phyloP scores from a whole-genome alignment of 2,797 vertebrate species.

The Enteromius mattozi region DNA sequence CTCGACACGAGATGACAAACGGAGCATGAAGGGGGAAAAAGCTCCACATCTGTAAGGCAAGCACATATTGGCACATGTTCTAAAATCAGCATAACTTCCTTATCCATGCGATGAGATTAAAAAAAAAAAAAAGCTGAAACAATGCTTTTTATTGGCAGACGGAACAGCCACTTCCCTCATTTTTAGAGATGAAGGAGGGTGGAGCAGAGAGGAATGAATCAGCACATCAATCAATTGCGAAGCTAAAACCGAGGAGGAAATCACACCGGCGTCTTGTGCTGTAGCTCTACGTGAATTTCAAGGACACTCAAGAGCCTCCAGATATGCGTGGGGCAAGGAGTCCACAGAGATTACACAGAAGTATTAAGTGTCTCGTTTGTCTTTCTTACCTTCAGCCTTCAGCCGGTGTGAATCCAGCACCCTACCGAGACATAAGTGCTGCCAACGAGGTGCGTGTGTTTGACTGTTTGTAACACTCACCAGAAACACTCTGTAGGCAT shows the following conservation, averaged over 20 bases:
- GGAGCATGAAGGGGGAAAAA: not conserved
- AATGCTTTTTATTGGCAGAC: constrained; percentile 54
- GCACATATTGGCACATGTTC: constrained; percentile 58
- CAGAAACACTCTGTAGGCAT: constrained; percentile 94
- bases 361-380: constrained; percentile 20
- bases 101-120: constrained; percentile 50
- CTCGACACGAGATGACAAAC: constrained; percentile 6
- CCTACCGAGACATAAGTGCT: not conserved
- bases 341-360: constrained; percentile 31
- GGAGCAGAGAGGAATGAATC: constrained; percentile 62
- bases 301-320: constrained; percentile 62
- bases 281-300: constrained; percentile 67
- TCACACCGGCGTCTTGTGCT: constrained; percentile 42
- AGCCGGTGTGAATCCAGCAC: not conserved
- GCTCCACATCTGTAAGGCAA: constrained; percentile 49
- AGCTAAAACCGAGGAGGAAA: constrained; percentile 67
- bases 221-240: constrained; percentile 72
- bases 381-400: constrained; percentile 31
- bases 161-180: constrained; percentile 25
- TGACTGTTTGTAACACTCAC: constrained; percentile 76
- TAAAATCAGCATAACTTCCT: constrained; percentile 63
- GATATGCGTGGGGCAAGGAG: constrained; percentile 21
- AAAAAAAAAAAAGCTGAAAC: constrained; percentile 50
- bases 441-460: constrained; percentile 13
- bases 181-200: constrained; percentile 24